These are phyloP conservation scores for Leptopilina clavipes DNA, from an alignment of 1,140 invertebrate species.

Conservation along the genomic window DNA sequence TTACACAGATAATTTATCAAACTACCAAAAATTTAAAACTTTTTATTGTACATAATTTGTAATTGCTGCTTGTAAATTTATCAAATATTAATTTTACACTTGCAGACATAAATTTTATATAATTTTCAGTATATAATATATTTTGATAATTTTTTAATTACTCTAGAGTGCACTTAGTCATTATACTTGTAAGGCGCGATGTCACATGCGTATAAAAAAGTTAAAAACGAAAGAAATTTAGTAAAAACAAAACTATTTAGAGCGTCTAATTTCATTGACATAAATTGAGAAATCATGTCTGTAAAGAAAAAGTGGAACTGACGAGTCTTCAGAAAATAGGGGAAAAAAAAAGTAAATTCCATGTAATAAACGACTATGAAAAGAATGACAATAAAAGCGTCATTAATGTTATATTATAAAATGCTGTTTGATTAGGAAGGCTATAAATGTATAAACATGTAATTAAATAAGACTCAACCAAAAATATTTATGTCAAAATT, in stretches of 20 bases:
- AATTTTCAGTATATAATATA: too few species aligned
- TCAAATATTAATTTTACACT: too few species aligned
- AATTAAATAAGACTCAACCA: neutral
- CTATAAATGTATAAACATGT: conserved; percentile 14
- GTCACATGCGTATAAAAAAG: neutral
- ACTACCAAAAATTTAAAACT: too few species aligned
- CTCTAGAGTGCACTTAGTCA: neutral
- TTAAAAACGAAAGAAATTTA: neutral
- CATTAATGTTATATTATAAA: neutral
- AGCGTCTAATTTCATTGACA: neutral
- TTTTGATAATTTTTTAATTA: neutral
- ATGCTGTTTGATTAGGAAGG: neutral
- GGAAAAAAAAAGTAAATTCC: conserved; percentile 12
- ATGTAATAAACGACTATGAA: conserved; percentile 9
- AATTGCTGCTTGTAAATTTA: too few species aligned
- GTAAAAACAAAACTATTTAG: neutral
- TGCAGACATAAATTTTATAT: too few species aligned
- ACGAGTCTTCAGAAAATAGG: neutral
- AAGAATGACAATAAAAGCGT: conserved; percentile 9
- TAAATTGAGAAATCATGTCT: conserved; percentile 12
- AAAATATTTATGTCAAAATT: conserved; percentile 20
- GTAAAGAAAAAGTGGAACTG: conserved; percentile 3
- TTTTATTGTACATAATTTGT: too few species aligned
- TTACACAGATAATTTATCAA: too few species aligned
- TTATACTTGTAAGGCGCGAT: neutral